Base-by-base conservation (phyloP, 2,113 vertebrate species). In the Zosterops borbonicus region DNA sequence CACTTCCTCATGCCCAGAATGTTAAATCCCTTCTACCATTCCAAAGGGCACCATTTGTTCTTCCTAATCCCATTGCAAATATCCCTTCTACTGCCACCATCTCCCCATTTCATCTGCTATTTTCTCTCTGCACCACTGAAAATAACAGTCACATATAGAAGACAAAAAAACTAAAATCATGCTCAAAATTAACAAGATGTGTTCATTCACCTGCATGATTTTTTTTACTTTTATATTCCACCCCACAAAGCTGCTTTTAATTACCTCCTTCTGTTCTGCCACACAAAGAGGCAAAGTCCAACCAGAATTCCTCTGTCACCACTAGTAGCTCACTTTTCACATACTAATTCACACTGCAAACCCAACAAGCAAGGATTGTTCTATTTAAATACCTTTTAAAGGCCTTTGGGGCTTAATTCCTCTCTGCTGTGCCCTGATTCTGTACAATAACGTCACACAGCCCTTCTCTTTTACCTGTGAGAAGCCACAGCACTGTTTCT, bases 171-270 rank as follows among this genome's bases (percentile, higher is more conserved):
- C 6, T 14, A 53, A 49, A 68, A 52, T 53, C 70, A 53, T 53
- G 56, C 9, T 75, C 31, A 58, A 76, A 59, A 83, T 73, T 52
- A 76, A 28, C 20, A 79, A 27, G 5, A 52, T 3, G 2, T 9
- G 1, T 60, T 60, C 14, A 65, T 41, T 83, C 55, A 79, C 37
- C 58, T 28, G 15, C 31, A 70, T 11, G 5, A 41, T 64, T 52
- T 53, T 33, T 44, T 33, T 44, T 29, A 42, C 37, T 24, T 67
- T 83, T 67, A 31, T 24, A 46, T 82, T 76, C 12, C 63, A 77
- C 1, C 2, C 20, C 5, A 5, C 8, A 46, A 78, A 35, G 11
- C 1, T 58, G 24, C 0, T 14, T 81, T 80, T 83, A n/a, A 27
- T 68, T 76, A 64, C 15, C 6, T 37, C 28, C 59, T 73, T 76